Base-by-base conservation (phyloP, 2,888 invertebrate species). In the Unio delphinus region DNA sequence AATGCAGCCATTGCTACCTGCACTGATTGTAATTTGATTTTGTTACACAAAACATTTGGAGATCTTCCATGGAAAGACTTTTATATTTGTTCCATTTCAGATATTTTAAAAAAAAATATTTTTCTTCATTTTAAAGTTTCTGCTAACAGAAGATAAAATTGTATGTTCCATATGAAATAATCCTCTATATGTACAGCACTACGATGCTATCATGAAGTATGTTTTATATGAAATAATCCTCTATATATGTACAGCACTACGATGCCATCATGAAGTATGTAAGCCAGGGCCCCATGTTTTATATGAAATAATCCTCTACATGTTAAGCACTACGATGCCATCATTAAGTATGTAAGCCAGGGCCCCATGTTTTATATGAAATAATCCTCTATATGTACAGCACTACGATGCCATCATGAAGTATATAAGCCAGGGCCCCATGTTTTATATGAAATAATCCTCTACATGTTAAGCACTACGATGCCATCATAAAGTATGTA, bases 331-430 rank as follows among this genome's bases (percentile, higher is more conserved):
- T 98, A 98, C 91, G 94, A 94, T 83, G 97, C 97, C 1, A 94
- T 98, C 65, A 98, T 97, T 97, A 97, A 97, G 89, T 99, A 99
- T 90, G 94, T 99, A 61, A 97, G 95, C 89, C 94, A 96, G 89
- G 97, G 98, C 5, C 98, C 98, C 0, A 94, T 98, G 92, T 92
- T 99, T 23, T 23, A 23, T 23, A 23, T 23, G 23, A 23, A 23
- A 23, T 23, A 7, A 26, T 61, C 28, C 28, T 17, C 26, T 15
- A 26, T 7, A 20, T 71, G 85, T 87, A 84, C 93, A 96, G 86
- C 98, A 98, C 91, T 98, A 98, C 91, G 94, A 94, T 83, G 97
- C 97, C 1, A 94, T 98, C 65, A 98, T 97, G 97, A 97, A 97
- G 89, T 99, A 99, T 90, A 94, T 99, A 61, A 97, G 95, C 89